Evolutionary conservation across 2,888 invertebrate species (phyloP).

Genomic region (Agrenia bidenticulata): DNA sequence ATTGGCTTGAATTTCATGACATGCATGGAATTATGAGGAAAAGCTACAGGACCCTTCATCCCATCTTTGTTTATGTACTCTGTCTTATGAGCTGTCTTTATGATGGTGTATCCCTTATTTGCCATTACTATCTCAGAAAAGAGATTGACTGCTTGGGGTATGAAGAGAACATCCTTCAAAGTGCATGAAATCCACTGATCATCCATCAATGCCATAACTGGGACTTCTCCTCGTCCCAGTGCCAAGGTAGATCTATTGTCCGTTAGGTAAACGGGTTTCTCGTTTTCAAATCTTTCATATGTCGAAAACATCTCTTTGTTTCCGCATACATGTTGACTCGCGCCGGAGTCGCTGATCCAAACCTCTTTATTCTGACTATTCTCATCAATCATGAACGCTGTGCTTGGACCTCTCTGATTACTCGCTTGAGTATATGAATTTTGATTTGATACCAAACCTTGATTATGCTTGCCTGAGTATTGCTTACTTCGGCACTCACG

Average conservation of each 20-base stretch:
- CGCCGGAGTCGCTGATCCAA: conserved; percentile 17
- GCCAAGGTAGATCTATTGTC: background rate
- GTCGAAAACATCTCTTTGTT: conserved; percentile 1
- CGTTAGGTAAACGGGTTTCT: background rate
- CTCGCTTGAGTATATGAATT: background rate
- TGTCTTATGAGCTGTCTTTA: background rate
- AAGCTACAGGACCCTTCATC: background rate
- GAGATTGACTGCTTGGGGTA: conserved; percentile 14
- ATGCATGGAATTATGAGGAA: background rate
- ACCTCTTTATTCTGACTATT: background rate
- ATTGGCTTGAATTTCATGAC: background rate
- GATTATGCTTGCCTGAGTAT: background rate
- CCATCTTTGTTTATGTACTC: background rate
- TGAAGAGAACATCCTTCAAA: conserved; percentile 11
- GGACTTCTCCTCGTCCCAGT: background rate
- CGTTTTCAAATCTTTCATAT: background rate
- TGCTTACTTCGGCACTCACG: conserved; percentile 13
- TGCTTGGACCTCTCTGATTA: background rate
- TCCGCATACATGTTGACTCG: conserved; percentile 10
- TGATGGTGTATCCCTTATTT: conserved; percentile 3
- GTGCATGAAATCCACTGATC: background rate
- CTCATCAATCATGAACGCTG: conserved; percentile 10
- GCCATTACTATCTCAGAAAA: conserved; percentile 21
- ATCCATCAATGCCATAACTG: background rate
- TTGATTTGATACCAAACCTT: too few relatives aligned